Base-by-base conservation (phyloP, 2,113 vertebrate genomes). In the Chionodraco myersi region DNA sequence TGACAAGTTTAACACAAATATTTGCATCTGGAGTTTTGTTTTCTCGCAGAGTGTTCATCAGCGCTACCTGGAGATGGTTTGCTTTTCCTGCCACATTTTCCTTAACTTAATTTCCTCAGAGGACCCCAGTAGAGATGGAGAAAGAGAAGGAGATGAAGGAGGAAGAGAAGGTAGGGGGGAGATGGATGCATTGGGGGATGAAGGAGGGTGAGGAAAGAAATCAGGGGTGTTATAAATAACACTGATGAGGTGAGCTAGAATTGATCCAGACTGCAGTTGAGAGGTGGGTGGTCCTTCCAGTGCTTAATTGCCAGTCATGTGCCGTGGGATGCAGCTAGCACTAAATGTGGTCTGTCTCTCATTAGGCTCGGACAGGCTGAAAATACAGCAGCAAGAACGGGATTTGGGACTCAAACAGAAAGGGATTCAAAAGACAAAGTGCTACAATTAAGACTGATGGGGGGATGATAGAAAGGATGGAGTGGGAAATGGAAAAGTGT, bases 281-380 rank as follows among this genome's bases (percentile, higher is more conserved):
- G 91, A 94, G 94, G 93, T 94, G 92, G 94, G 92, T 94, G 93
- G 91, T 94, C 92, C 93, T 91, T 88, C 86, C 57, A 73, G 57
- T 90, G 91, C 93, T 95, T 95, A 96, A 96, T 94, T 94, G 92
- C 93, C 94, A 95, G 91, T 94, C 84, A 95, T 93, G 84, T 92
- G 91, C 85, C 91, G 80, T 90, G 94, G 89, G 95, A 92, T 82
- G 86, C 83, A 61, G 91, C 80, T 78, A 79, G 79, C 67, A 93
- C 88, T 85, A 91, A 85, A 90, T 92, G 91, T 94, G 95, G 94
- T 87, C 87, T 91, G 92, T 92, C 86, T 92, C 88, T 94, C 81
- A 92, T 96, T 89, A 85, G 83, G 83, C 80, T 83, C 49, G 64
- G 85, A 86, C 85, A 75, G 77, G 79, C 41, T 87, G 80, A 60